phyloP scores from a whole-genome alignment of 1,140 invertebrate species.

The Drosophila kepulauana region DNA sequence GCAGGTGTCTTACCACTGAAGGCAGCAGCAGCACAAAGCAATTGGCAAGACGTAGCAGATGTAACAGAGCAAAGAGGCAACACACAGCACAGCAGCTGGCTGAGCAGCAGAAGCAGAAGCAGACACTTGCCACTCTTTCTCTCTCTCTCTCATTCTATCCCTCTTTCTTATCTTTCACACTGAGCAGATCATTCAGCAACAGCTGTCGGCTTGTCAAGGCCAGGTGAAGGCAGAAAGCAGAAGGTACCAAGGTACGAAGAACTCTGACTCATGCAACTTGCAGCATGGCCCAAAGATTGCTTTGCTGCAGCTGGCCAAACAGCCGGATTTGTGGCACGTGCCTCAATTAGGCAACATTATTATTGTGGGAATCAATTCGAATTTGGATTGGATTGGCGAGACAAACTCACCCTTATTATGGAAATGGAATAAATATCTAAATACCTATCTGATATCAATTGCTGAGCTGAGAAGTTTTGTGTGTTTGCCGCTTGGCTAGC shows the following conservation, averaged over 20 bases:
- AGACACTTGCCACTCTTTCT: constrained; percentile 21
- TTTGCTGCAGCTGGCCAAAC: constrained; percentile 17
- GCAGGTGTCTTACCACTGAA: constrained; percentile 67
- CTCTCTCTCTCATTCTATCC: constrained; percentile 1
- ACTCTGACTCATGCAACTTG: constrained; percentile 50
- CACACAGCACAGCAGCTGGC: constrained; percentile 58
- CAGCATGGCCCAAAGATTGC: constrained; percentile 14
- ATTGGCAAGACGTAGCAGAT: constrained; percentile 7
- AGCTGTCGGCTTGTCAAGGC: constrained; percentile 69
- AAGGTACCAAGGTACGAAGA: not conserved
- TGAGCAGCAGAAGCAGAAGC: not conserved
- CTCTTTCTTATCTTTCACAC: constrained; percentile 20
- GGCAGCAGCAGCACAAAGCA: constrained; percentile 8
- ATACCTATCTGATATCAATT: constrained; percentile 4
- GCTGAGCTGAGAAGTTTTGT: constrained; percentile 17
- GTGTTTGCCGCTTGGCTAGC: not conserved
- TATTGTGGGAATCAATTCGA: not conserved
- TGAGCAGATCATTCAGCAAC: constrained; percentile 52
- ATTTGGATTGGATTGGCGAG: too few relatives aligned
- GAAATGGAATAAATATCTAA: not conserved
- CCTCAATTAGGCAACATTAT: not conserved
- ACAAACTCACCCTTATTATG: too few relatives aligned
- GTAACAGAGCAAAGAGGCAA: constrained; percentile 35
- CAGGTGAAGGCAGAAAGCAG: constrained; percentile 27
- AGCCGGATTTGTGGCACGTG: constrained; percentile 27